Conservation (phyloP, 2,888 invertebrate genomes). For the Antheraea yamamai region DNA sequence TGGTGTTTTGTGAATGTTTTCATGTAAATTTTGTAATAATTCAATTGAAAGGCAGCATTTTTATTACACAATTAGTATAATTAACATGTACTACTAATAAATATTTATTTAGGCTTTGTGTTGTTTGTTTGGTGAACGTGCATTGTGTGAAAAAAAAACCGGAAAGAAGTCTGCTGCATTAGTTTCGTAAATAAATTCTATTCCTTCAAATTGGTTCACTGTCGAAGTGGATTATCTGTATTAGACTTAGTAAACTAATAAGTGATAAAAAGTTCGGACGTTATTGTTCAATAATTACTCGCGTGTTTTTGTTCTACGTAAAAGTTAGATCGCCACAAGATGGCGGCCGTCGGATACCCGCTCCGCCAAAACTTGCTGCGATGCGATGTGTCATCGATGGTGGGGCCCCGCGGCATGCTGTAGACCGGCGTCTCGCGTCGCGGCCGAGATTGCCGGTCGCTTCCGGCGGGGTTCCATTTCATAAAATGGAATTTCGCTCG, state of each 20-base stretch:
- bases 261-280: conserved; percentile 29
- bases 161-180: conserved; percentile 68
- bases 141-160: conserved; percentile 70
- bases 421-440: conserved; percentile 72
- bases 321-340: conserved; percentile 80
- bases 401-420: conserved; percentile 65
- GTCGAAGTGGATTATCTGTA: conserved; percentile 41
- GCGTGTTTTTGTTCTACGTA: conserved; percentile 79
- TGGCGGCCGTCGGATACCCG: conserved; percentile 79
- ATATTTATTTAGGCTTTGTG: conserved; percentile 37
- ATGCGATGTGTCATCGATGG: conserved; percentile 76
- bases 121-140: conserved; percentile 67
- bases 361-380: conserved; percentile 79
- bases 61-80: conserved; percentile 36
- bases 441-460: conserved; percentile 66
- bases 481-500: conserved; percentile 80
- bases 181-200: conserved; percentile 51
- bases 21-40: conserved; percentile 66
- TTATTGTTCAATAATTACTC: conserved; percentile 64
- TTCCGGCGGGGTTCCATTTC: conserved; percentile 76
- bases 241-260: conserved; percentile 19
- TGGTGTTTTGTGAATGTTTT: conserved; percentile 83
- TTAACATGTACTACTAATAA: conserved; percentile 35
- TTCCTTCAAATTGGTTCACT: conserved; percentile 38
- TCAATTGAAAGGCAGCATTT: conserved; percentile 51